Conservation (phyloP, 2,797 vertebrate genomes). For the Borostomias antarcticus region DNA sequence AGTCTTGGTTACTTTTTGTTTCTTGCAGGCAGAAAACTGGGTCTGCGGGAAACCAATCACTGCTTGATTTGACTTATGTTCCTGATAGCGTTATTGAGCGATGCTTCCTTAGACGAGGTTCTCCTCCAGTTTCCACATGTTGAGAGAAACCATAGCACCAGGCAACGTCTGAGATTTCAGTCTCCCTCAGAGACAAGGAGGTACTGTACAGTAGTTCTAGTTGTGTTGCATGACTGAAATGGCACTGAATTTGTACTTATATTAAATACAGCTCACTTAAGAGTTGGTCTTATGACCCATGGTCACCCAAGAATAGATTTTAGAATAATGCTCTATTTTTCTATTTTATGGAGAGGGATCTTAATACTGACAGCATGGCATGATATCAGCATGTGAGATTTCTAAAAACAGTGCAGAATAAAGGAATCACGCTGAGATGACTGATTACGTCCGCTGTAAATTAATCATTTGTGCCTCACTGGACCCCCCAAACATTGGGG, state of each 20-base stretch:
- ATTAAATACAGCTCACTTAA: not conserved
- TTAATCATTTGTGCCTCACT: not conserved
- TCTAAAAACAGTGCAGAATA: not conserved
- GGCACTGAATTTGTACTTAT: not conserved
- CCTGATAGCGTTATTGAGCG: conserved; percentile 9
- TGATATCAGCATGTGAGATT: not conserved
- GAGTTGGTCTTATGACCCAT: too few relatives aligned
- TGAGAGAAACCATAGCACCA: not conserved
- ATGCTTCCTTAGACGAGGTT: not conserved
- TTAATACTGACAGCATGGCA: not conserved
- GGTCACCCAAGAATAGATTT: too few relatives aligned
- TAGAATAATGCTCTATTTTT: too few relatives aligned
- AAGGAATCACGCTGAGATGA: not conserved
- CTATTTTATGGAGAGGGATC: not conserved
- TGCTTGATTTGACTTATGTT: not conserved
- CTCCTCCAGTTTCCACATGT: conserved; percentile 15
- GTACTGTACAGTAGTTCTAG: not conserved
- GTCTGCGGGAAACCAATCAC: not conserved
- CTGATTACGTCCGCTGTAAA: not conserved
- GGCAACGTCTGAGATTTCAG: not conserved
- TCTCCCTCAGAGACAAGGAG: not conserved
- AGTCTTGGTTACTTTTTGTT: not conserved
- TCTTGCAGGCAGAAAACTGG: not conserved
- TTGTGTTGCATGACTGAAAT: too few relatives aligned
- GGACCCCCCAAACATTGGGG: not conserved